phyloP scores from a whole-genome alignment of 2,888 invertebrate species.

The Ophion slaviceki region DNA sequence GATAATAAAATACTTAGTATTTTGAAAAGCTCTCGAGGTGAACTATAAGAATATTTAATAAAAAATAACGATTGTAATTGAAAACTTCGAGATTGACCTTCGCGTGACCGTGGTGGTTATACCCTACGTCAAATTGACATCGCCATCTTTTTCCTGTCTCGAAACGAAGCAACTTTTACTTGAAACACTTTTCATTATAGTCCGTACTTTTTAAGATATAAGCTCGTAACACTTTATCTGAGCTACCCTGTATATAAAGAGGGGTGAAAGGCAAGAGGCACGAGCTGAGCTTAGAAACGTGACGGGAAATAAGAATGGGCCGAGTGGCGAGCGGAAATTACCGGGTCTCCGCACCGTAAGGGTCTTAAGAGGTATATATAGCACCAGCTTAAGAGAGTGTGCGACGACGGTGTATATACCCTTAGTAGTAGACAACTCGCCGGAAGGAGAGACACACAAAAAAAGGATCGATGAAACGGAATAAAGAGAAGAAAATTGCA shows the following conservation, averaged over 20 bases:
- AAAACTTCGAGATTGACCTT: background rate
- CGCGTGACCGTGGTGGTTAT: background rate
- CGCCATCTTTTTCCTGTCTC: background rate
- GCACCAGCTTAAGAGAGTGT: constrained; percentile 53
- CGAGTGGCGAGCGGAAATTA: constrained; percentile 82
- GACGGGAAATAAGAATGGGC: constrained; percentile 82
- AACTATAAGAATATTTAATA: background rate
- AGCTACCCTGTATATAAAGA: constrained; percentile 45
- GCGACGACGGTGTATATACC: constrained; percentile 27
- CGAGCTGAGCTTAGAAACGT: constrained; percentile 73
- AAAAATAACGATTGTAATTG: background rate
- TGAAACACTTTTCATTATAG: background rate
- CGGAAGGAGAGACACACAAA: constrained; percentile 51
- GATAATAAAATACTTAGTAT: background rate
- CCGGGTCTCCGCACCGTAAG: constrained; percentile 72
- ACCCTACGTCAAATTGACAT: background rate
- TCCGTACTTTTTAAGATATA: background rate
- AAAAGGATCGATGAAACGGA: constrained; percentile 24
- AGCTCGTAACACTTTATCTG: background rate
- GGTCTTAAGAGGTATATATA: constrained; percentile 57
- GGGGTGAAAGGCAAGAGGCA: constrained; percentile 65
- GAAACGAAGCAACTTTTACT: too few relatives aligned
- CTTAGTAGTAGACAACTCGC: constrained; percentile 40
- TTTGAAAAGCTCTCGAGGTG: background rate
- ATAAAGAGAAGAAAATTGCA: constrained; percentile 2